A percentile compares a stretch with the other conserved stretches of the same genome.
phyloP scores from a whole-genome alignment of 2,797 vertebrate species.

The Chloroceryle amazona region DNA sequence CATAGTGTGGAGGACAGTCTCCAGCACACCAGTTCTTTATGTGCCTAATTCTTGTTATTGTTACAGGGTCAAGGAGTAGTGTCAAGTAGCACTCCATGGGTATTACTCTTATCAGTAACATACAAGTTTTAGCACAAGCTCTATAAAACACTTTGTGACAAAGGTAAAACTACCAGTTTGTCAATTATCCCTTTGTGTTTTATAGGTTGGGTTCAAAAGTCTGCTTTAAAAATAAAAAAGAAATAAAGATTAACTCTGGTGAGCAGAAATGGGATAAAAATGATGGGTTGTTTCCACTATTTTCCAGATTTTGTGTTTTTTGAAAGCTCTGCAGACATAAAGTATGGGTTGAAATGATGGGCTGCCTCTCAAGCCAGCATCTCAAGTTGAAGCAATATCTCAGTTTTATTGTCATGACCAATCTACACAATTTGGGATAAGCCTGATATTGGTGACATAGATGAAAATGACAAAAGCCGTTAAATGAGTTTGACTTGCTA shows the following conservation, averaged over 20 bases:
- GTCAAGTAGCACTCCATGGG: neutral
- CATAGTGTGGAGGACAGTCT: fast-evolving
- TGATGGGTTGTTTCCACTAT: neutral
- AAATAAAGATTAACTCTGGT: neutral
- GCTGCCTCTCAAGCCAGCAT: neutral
- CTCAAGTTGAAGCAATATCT: neutral
- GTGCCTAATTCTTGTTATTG: neutral
- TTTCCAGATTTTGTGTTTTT: neutral
- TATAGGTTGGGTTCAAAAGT: neutral
- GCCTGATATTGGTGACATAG: neutral
- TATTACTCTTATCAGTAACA: neutral
- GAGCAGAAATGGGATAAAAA: neutral
- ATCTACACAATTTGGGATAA: neutral
- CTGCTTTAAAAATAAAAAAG: neutral
- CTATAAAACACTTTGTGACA: neutral
- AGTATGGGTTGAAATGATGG: neutral
- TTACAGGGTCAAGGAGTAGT: neutral
- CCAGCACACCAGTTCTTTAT: neutral
- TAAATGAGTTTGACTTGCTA: neutral
- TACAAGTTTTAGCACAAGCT: neutral
- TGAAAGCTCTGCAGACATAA: neutral
- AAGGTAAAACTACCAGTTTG: neutral
- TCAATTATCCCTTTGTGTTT: neutral
- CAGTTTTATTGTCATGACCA: neutral
- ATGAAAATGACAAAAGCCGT: neutral